Base-by-base conservation (phyloP, 2,888 invertebrate genomes). In the Urechis unicinctus region DNA sequence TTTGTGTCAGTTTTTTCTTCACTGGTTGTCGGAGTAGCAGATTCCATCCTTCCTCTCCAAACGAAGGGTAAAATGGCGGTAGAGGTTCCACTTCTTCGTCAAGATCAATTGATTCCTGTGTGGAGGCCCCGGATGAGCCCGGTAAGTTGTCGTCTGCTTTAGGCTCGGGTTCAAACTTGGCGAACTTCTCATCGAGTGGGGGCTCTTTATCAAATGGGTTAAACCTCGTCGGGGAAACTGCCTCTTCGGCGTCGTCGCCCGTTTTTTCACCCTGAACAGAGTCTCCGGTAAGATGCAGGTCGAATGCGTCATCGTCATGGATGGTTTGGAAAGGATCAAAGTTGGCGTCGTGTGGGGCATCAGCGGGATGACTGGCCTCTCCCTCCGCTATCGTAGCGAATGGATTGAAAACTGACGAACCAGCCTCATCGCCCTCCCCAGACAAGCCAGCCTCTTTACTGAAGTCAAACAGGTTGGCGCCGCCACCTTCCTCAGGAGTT, bases 11-110 rank as follows among this genome's bases (percentile, higher is more conserved):
- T 52, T 61, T 58, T 65, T 77, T 76, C 63, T 76, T 75, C 25
- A 70, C 68, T 24, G 77, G 77, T 57, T 95, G 94, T 1, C 97
- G 83, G 52, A 96, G 81, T 66, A 94, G 90, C 88, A 97, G 89
- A 73, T 95, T 94, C 95, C 96, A 98, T 28, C 94, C 94, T 26
- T 90, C 87, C 0, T 87, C 91, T 17, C 57, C 75, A 73, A 86
- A 89, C 60, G 83, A 83, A 30, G 92, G 84, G 9, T 93, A 91
- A 79, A 93, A 98, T 53, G 89, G 89, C 77, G 91, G 91, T 53
- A 98, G 81, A 52, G 89, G 89, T 77, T 91, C 91, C 53, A 98
- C 81, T 2, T 52, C 51, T 26, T 61, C 62, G 41, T 56, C 56
- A 9, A 60, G 52, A 2, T 29, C 50, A n/a, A n/a, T n/a, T 24